A percentile compares a stretch with the other conserved stretches of the same genome.
These are phyloP conservation scores for Enteromius thamalakanensis DNA, from an alignment of 2,797 vertebrate species.

Conservation along the genomic window DNA sequence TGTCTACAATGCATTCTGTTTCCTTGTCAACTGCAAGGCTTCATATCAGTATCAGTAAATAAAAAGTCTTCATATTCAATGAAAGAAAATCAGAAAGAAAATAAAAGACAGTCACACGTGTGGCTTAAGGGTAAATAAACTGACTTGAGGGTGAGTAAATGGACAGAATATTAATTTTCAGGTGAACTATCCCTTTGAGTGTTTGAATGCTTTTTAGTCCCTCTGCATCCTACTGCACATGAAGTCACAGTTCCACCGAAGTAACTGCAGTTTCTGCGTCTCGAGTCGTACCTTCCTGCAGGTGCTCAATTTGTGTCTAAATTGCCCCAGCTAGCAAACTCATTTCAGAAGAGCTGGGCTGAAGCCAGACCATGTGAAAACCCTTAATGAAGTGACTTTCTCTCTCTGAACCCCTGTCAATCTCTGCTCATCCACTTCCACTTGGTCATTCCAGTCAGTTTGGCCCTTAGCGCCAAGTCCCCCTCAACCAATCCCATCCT, in stretches of 20 bases:
- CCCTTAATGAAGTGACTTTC: slow-evolving; percentile 62
- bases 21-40: slow-evolving; percentile 9
- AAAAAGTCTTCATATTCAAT: neutral
- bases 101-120: neutral
- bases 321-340: slow-evolving; percentile 62
- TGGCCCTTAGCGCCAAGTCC: slow-evolving; percentile 31
- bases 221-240: slow-evolving; percentile 2
- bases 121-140: neutral
- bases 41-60: neutral
- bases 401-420: slow-evolving; percentile 59
- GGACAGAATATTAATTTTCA: neutral
- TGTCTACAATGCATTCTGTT: neutral
- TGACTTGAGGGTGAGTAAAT: neutral
- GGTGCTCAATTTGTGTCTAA: slow-evolving; percentile 64
- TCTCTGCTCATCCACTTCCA: slow-evolving; percentile 57
- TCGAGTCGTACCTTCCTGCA: slow-evolving; percentile 47
- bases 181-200: neutral
- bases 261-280: slow-evolving; percentile 22
- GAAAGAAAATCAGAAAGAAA: neutral
- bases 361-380: slow-evolving; percentile 56
- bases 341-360: slow-evolving; percentile 58
- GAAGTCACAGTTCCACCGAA: slow-evolving; percentile 38
- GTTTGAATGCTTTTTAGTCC: neutral
- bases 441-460: slow-evolving; percentile 58
- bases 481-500: slow-evolving; percentile 28